Conservation (phyloP, 2,797 vertebrate genomes). For the Galago senegalensis region DNA sequence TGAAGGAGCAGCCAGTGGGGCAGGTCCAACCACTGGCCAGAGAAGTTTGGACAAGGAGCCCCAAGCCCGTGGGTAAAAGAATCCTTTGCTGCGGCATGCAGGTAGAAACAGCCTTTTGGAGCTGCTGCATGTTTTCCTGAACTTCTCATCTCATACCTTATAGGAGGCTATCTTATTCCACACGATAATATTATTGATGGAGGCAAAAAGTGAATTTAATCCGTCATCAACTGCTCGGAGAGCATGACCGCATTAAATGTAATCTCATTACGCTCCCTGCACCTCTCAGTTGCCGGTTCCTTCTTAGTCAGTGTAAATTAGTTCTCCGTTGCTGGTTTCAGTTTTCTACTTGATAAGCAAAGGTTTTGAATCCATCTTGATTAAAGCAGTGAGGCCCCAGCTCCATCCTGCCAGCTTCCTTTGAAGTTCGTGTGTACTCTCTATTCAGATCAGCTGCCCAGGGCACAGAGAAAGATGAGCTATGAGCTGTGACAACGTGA, state of each 20-base stretch:
- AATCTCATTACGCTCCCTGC: conserved; percentile 40
- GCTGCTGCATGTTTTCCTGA: background rate
- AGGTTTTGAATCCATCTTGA: conserved; percentile 78
- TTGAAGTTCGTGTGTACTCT: conserved; percentile 76
- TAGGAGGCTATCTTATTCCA: conserved; percentile 14
- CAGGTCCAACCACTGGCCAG: background rate
- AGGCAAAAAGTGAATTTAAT: conserved; percentile 28
- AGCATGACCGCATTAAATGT: conserved; percentile 42
- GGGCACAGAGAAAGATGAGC: conserved; percentile 81
- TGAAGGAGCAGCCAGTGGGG: fast-evolving
- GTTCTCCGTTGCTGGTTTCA: conserved; percentile 71
- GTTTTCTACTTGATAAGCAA: conserved; percentile 80
- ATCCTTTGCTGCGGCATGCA: background rate
- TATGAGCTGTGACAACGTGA: conserved; percentile 80
- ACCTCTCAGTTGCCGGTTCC: conserved; percentile 48
- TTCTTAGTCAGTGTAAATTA: conserved; percentile 59
- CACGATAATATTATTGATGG: conserved; percentile 11
- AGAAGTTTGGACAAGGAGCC: background rate
- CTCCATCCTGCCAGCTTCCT: conserved; percentile 76
- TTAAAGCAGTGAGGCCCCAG: conserved; percentile 77
- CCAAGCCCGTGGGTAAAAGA: background rate
- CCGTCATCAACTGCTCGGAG: background rate
- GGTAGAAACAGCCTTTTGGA: conserved; percentile 46
- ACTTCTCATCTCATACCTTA: background rate
- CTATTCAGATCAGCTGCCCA: conserved; percentile 79